Evolutionary conservation across 2,888 invertebrate genomes (phyloP).

Genomic region (Pimpla rufipes): DNA sequence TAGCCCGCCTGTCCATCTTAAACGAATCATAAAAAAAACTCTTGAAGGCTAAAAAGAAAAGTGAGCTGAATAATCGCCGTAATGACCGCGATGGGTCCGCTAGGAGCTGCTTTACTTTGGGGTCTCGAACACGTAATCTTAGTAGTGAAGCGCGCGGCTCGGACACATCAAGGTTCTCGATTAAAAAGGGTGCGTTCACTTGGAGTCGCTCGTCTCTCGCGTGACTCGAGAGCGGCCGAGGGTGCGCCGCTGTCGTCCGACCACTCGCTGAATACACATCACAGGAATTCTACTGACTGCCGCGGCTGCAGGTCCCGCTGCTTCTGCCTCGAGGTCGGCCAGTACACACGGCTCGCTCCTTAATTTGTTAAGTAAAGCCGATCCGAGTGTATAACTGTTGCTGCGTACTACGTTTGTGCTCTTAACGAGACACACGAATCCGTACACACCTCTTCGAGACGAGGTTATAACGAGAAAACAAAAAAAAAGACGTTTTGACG

Average conservation of each 20-base stretch:
- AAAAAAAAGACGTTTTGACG: constrained; percentile 5
- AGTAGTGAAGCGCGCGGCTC: constrained; percentile 16
- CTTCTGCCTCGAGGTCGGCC: constrained; percentile 49
- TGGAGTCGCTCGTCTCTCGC: constrained; percentile 72
- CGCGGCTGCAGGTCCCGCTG: neutral
- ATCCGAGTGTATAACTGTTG: constrained; percentile 55
- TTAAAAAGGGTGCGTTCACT: constrained; percentile 66
- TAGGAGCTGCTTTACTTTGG: constrained; percentile 40
- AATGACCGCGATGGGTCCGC: constrained; percentile 25
- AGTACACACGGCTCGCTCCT: constrained; percentile 58
- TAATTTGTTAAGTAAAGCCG: constrained; percentile 73
- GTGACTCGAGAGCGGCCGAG: constrained; percentile 75
- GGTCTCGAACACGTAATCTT: constrained; percentile 47
- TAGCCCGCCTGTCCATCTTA: too few species aligned
- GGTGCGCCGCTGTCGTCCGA: constrained; percentile 77
- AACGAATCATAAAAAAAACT: too few species aligned
- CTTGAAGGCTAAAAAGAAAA: constrained; percentile 14
- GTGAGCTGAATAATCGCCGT: constrained; percentile 29
- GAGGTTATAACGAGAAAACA: too few species aligned
- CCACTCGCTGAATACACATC: constrained; percentile 63
- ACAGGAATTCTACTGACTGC: constrained; percentile 39
- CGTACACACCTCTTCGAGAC: constrained; percentile 40
- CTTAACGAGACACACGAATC: constrained; percentile 48
- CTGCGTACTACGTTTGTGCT: constrained; percentile 22
- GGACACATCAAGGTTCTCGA: constrained; percentile 62